These are phyloP conservation scores for Anolis carolinensis DNA, from an alignment of 2,113 vertebrate genomes.

Conservation along the genomic window DNA sequence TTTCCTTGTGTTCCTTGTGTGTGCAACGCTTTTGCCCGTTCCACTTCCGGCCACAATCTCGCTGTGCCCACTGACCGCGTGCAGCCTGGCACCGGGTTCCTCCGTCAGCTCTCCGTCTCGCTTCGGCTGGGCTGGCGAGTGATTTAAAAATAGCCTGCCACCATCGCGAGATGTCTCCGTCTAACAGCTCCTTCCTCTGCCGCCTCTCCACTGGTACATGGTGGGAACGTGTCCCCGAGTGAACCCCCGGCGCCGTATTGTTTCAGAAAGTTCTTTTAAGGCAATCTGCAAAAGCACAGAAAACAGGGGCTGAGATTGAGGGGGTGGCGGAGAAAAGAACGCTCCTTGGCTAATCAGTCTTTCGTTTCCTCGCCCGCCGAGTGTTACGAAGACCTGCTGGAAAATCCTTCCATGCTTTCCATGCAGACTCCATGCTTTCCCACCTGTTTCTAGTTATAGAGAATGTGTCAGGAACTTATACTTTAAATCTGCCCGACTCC, in stretches of 20 bases:
- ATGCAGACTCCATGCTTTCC: neutral
- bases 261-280: constrained; percentile 66
- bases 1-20: neutral
- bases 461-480: too few species aligned
- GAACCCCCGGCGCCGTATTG: constrained; percentile 65
- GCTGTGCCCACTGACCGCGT: too few species aligned
- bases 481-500: too few species aligned
- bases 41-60: neutral
- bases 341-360: neutral
- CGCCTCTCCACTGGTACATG: constrained; percentile 53
- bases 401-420: accelerated
- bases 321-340: neutral
- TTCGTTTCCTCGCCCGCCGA: neutral
- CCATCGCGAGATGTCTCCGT: constrained; percentile 71
- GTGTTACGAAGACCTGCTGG: accelerated
- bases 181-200: constrained; percentile 61
- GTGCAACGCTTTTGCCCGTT: too few species aligned
- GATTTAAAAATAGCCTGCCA: constrained; percentile 59
- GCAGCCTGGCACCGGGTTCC: neutral
- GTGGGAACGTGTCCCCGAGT: constrained; percentile 65
- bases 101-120: neutral
- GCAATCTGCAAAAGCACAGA: constrained; percentile 45
- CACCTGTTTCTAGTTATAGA: neutral
- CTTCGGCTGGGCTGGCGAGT: constrained; percentile 55
- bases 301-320: neutral